phyloP scores from a whole-genome alignment of 2,113 vertebrate species.

The Casuarius casuarius region DNA sequence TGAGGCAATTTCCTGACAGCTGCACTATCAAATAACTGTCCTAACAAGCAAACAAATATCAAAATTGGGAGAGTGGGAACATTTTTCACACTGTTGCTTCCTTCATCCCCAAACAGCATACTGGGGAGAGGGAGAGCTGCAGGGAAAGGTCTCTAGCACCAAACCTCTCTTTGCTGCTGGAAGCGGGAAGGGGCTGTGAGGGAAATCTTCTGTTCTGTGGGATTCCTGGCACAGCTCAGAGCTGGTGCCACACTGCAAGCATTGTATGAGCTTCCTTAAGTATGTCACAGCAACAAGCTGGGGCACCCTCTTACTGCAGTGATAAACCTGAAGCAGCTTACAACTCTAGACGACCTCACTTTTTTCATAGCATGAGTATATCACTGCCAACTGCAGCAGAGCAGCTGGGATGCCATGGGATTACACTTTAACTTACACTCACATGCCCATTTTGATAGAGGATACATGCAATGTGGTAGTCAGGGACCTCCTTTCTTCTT shows the following conservation, averaged over 20 bases:
- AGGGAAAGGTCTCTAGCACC: neutral
- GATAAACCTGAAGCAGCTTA: neutral
- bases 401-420: conserved; percentile 3
- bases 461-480: neutral
- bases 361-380: neutral
- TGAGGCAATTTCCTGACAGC: neutral
- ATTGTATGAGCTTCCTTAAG: neutral
- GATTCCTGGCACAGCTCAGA: neutral
- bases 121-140: neutral
- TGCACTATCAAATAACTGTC: neutral
- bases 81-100: neutral
- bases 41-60: neutral
- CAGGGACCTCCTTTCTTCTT: neutral
- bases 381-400: neutral
- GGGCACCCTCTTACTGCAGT: neutral
- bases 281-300: neutral
- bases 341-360: neutral
- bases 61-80: neutral
- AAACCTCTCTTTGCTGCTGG: neutral
- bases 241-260: neutral
- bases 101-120: neutral
- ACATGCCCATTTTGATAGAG: neutral
- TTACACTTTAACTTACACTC: neutral
- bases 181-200: neutral
- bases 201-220: neutral